Evolutionary conservation across 2,113 vertebrate genomes (phyloP).

Genomic region (Gasterosteus aculeatus): DNA sequence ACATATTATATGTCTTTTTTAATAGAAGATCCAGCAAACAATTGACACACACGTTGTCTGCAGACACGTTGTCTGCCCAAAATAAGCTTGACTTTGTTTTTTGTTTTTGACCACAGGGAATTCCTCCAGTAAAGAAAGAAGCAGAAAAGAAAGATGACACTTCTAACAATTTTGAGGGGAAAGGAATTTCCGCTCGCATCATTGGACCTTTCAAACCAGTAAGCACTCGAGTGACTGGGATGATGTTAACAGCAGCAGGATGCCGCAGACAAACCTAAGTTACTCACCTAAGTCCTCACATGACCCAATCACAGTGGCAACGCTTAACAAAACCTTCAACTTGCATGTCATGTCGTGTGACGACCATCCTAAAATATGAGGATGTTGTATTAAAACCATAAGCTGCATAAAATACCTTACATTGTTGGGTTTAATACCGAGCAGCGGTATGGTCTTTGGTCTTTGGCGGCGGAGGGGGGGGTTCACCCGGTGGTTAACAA

Average conservation of each 20-base stretch:
- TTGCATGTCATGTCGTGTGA: background rate
- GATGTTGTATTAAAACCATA: background rate
- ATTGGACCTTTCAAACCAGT: conserved; percentile 95
- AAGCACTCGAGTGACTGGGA: conserved; percentile 52
- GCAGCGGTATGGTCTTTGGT: background rate
- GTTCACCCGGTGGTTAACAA: background rate
- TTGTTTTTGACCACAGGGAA: conserved; percentile 81
- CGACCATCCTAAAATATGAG: background rate
- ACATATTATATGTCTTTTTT: background rate
- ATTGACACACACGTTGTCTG: background rate
- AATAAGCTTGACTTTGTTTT: background rate
- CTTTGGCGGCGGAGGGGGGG: too few species aligned
- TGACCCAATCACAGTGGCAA: conserved; percentile 8
- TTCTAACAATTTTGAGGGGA: conserved; percentile 84
- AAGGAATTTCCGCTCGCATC: conserved; percentile 94
- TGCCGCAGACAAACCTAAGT: background rate
- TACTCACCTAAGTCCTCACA: background rate
- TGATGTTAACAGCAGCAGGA: background rate
- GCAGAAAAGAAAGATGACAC: conserved; percentile 85
- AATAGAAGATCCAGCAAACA: background rate
- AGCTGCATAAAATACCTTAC: background rate
- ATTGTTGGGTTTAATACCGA: background rate
- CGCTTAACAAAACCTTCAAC: background rate
- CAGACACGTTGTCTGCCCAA: background rate
- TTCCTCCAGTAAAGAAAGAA: conserved; percentile 88